A percentile compares a stretch with the other conserved stretches of the same genome.
Evolutionary conservation across 2,888 invertebrate species (phyloP).

Genomic region (Leucophora obtusa): DNA sequence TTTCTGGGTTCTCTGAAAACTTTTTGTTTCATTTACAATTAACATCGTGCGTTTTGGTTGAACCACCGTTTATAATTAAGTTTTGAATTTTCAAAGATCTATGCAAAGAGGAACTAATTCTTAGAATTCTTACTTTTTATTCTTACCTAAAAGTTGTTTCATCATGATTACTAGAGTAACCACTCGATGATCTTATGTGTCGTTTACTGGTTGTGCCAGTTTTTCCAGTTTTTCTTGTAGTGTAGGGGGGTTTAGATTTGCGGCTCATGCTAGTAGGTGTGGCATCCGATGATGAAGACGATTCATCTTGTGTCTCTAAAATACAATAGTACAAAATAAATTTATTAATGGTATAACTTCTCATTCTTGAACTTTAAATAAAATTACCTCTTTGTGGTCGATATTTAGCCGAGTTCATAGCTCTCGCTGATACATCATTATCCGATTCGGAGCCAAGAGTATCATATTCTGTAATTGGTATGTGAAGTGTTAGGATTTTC

Average conservation of each 20-base stretch:
- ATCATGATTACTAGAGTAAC: conserved; percentile 90
- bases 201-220: conserved; percentile 82
- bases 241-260: conserved; percentile 86
- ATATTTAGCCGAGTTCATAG: conserved; percentile 79
- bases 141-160: conserved; percentile 89
- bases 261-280: conserved; percentile 84
- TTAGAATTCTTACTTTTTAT: background rate
- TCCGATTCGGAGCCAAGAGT: conserved; percentile 88
- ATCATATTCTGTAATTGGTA: conserved; percentile 96
- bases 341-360: no score
- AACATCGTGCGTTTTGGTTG: no score
- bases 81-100: no score
- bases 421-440: conserved; percentile 87
- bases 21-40: no score
- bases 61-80: no score
- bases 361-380: no score
- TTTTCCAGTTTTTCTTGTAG: conserved; percentile 83
- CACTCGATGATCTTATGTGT: conserved; percentile 88
- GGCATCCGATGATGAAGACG: conserved; percentile 88
- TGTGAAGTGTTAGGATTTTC: conserved; percentile 94
- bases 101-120: no score
- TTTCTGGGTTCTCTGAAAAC: no score
- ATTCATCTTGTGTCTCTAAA: conserved; percentile 85
- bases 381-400: conserved; percentile 77
- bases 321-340: no score